phyloP scores from a whole-genome alignment of 2,888 invertebrate species.

The Drosophila mercatorum region DNA sequence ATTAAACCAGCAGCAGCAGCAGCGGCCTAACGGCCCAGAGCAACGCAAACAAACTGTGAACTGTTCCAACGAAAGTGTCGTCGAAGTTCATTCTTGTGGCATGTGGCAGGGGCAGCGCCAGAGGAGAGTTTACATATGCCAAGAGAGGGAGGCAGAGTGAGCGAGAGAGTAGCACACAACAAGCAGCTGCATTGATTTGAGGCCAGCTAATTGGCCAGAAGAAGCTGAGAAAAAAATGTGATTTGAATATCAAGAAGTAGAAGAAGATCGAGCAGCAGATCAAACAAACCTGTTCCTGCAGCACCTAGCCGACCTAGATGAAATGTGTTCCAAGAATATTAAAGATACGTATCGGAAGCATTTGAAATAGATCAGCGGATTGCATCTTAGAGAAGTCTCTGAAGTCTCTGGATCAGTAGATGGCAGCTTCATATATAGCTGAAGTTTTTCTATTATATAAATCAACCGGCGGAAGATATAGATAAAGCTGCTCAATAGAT shows the following conservation, averaged over 20 bases:
- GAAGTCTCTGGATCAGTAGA: background rate
- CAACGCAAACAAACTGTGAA: constrained; percentile 50
- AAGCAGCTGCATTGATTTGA: constrained; percentile 47
- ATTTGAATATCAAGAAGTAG: constrained; percentile 22
- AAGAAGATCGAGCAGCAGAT: background rate
- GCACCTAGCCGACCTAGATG: no score
- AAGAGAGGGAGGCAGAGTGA: no score
- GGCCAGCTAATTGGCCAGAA: constrained; percentile 47
- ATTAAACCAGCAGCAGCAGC: constrained; percentile 43
- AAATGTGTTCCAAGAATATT: constrained; percentile 14
- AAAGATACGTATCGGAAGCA: background rate
- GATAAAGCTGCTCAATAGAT: background rate
- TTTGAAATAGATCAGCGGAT: constrained; percentile 2
- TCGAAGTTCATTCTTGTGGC: constrained; percentile 36
- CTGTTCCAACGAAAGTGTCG: constrained; percentile 59
- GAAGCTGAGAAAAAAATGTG: constrained; percentile 26
- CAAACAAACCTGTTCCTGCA: constrained; percentile 15
- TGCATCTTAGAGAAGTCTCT: background rate
- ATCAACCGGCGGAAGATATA: background rate
- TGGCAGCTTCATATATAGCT: no score
- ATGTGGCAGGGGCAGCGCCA: background rate
- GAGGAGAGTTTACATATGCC: background rate
- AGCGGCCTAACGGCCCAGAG: constrained; percentile 16
- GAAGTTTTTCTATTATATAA: background rate
- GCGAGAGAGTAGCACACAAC: background rate